Percentiles rank a stretch among this genome's conserved stretches.
Conservation (phyloP, 1,140 invertebrate species). For the Parasteatoda tepidariorum region DNA sequence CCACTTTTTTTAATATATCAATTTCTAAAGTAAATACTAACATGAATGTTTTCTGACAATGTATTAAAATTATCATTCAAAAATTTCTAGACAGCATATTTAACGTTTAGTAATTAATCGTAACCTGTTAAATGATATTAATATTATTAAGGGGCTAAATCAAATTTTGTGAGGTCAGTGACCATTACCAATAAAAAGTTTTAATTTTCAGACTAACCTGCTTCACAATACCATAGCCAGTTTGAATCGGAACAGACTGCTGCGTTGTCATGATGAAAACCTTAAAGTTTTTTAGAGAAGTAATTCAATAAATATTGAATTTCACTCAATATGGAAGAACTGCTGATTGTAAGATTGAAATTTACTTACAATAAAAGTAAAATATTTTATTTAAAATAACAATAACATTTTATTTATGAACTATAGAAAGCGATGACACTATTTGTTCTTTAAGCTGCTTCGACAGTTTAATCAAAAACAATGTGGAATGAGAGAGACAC, state of each 20-base stretch:
- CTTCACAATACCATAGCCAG: slow-evolving; percentile 30
- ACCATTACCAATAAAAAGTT: slow-evolving; percentile 25
- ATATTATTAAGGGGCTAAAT: background rate
- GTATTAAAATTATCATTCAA: too few species aligned
- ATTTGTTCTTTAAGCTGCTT: background rate
- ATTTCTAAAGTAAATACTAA: background rate
- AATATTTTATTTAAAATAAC: background rate
- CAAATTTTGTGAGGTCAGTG: slow-evolving; percentile 39
- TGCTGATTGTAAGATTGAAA: slow-evolving; percentile 13
- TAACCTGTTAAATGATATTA: background rate
- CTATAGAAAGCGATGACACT: background rate
- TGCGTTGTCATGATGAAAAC: slow-evolving; percentile 38
- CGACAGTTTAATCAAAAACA: background rate
- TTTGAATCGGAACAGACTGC: background rate
- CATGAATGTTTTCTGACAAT: background rate
- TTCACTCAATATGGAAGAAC: slow-evolving; percentile 26
- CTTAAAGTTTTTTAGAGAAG: background rate
- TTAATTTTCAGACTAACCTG: slow-evolving; percentile 29
- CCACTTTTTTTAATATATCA: too few species aligned
- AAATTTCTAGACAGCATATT: background rate
- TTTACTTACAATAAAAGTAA: background rate
- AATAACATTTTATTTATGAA: background rate
- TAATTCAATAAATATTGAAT: background rate
- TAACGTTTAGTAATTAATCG: background rate
- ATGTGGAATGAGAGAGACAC: background rate